phyloP scores from a whole-genome alignment of 2,797 vertebrate genomes.

The Scyliorhinus canicula region DNA sequence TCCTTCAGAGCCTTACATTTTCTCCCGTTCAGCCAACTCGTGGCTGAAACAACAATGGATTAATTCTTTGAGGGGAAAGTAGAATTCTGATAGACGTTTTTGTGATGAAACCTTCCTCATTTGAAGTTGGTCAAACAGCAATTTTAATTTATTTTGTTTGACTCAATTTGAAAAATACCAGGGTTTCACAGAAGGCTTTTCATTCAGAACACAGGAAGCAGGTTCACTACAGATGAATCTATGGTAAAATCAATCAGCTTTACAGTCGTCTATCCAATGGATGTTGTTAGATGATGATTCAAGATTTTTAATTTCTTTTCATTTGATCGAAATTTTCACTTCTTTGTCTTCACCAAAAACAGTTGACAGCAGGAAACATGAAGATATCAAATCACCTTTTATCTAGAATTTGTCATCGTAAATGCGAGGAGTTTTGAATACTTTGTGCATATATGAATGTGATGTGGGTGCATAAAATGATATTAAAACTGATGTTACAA shows the following conservation, averaged over 20 bases:
- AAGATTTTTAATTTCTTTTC: not conserved
- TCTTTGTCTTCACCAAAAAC: not conserved
- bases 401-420: not conserved
- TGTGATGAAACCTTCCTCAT: not conserved
- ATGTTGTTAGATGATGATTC: not conserved
- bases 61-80: not conserved
- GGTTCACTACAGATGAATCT: not conserved
- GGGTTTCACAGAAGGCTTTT: not conserved
- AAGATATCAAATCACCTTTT: not conserved
- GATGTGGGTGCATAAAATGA: not conserved
- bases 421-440: not conserved
- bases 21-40: not conserved
- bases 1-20: not conserved
- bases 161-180: not conserved
- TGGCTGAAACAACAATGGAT: not conserved
- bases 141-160: not conserved
- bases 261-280: not conserved
- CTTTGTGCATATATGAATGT: not conserved
- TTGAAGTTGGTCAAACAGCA: not conserved
- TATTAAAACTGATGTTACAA: not conserved
- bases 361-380: not conserved
- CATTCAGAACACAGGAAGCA: slow-evolving; percentile 9
- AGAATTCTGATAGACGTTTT: not conserved
- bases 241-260: not conserved
- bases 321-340: slow-evolving; percentile 8